A percentile compares a stretch with the other conserved stretches of the same genome.
Evolutionary conservation across 1,140 invertebrate species (phyloP).

Genomic region (Melanaphis sacchari): DNA sequence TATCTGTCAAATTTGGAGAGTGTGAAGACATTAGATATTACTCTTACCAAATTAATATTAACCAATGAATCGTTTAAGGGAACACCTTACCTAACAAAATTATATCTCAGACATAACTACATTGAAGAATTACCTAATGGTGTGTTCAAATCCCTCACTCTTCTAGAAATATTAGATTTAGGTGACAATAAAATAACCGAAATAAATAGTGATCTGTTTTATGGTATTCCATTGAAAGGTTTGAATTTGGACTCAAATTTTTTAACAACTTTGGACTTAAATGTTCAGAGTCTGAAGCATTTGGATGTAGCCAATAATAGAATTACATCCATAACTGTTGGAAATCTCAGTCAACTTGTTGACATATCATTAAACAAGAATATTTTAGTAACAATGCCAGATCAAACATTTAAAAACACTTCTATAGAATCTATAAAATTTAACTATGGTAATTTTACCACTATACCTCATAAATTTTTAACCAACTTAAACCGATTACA

Average conservation of each 20-base stretch:
- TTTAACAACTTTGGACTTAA: slow-evolving; percentile 36
- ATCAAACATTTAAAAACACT: slow-evolving; percentile 63
- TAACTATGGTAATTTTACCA: slow-evolving; percentile 67
- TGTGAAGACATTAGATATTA: background rate
- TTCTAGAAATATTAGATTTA: slow-evolving; percentile 46
- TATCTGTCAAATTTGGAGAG: slow-evolving; percentile 33
- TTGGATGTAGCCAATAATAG: slow-evolving; percentile 37
- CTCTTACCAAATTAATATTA: slow-evolving; percentile 19
- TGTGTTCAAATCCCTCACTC: slow-evolving; percentile 7
- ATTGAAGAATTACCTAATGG: slow-evolving; percentile 1
- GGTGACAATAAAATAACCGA: slow-evolving; percentile 24
- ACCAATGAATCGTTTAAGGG: slow-evolving; percentile 46
- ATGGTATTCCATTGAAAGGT: slow-evolving; percentile 38
- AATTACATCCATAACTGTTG: background rate
- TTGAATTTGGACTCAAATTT: slow-evolving; percentile 40
- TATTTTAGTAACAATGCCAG: background rate
- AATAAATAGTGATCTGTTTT: slow-evolving; percentile 31
- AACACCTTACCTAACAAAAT: slow-evolving; percentile 5
- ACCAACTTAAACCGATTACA: background rate
- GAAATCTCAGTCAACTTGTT: slow-evolving; percentile 9
- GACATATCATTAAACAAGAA: slow-evolving; percentile 39
- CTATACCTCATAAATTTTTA: slow-evolving; percentile 64
- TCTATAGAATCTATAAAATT: slow-evolving; percentile 67
- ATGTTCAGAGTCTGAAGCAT: slow-evolving; percentile 43
- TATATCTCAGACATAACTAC: slow-evolving; percentile 2